Base-by-base conservation (phyloP, 2,888 invertebrate genomes). In the Trachelus tabidus region DNA sequence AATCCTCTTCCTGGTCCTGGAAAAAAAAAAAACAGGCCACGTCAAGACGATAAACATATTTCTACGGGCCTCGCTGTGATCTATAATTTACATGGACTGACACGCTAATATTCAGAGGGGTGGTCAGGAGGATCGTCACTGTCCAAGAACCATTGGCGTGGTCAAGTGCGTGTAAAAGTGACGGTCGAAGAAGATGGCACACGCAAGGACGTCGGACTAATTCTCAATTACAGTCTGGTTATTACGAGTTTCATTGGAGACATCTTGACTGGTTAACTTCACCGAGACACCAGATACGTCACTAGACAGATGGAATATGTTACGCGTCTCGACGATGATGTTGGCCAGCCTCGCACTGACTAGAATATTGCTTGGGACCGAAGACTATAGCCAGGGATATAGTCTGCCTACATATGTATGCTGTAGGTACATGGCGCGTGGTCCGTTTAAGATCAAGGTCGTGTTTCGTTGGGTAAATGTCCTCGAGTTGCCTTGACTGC, bases 381-480 rank as follows among this genome's bases (percentile, higher is more conserved):
- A 56, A 56, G 23, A 56, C 56, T 56, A 56, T 56, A 56, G 56
- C 23, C 23, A 23, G 23, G 56, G 1, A 56, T 56, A 56, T 56
- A 56, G 35, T 23, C 23, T 56, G 23, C 9, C 56, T 23, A 6
- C 56, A 56, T 56, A 56, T 56, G 56, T 56, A 23, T 56, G 23
- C 56, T 2, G 56, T 56, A 56, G 6, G 23, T 56, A 23, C 56
- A 56, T 56, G 80, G 81, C 81, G 82, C 85, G 82, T 82, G 86
- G 83, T 86, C 84, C 86, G 83, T 87, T 87, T 85, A 87, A 87
- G 87, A 88, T 88, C 87, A 88, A 88, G 88, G 87, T 84, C 87
- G 87, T 76, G 78, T 82, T 84, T 88, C 85, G 83, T 84, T 87
- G 83, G 87, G 88, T 87, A 87, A 88, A 88, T 84, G 87, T 88